A percentile compares a stretch with the other conserved stretches of the same genome.
These are phyloP conservation scores for Acrocephalus kingi DNA, from an alignment of 2,113 vertebrate genomes.

Conservation along the genomic window DNA sequence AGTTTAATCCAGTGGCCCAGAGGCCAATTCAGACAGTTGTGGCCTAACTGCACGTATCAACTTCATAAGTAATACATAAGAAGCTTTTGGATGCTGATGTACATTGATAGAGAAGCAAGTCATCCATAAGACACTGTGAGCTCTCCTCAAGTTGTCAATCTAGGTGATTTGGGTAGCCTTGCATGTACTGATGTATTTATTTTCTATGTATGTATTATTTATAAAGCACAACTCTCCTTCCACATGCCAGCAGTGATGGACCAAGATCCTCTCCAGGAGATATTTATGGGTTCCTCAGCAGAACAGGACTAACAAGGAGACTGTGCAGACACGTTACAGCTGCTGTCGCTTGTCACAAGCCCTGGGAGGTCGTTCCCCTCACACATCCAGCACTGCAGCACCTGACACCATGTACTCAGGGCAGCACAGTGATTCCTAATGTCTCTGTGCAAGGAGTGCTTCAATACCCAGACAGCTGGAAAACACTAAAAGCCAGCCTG, in stretches of 20 bases:
- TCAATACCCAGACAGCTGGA: not conserved
- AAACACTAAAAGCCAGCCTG: not conserved
- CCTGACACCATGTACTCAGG: not conserved
- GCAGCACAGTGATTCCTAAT: slow-evolving; percentile 9
- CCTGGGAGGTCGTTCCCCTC: slow-evolving; percentile 16
- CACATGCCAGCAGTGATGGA: slow-evolving; percentile 48
- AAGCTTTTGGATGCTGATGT: slow-evolving; percentile 45
- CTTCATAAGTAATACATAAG: slow-evolving; percentile 30
- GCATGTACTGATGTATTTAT: slow-evolving; percentile 56
- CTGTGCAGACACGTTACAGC: slow-evolving; percentile 1
- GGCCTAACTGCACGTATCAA: not conserved
- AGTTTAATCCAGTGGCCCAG: slow-evolving; percentile 30
- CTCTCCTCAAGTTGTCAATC: slow-evolving; percentile 36
- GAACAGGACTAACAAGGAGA: slow-evolving; percentile 57
- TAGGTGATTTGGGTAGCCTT: slow-evolving; percentile 59
- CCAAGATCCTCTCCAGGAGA: slow-evolving; percentile 20
- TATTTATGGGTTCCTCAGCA: slow-evolving; percentile 59
- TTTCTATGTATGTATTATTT: slow-evolving; percentile 70
- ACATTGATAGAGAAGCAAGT: slow-evolving; percentile 51
- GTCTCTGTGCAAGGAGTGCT: not conserved
- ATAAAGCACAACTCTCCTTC: slow-evolving; percentile 53
- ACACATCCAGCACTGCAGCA: not conserved
- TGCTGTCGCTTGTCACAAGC: slow-evolving; percentile 49
- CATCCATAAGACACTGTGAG: slow-evolving; percentile 1
- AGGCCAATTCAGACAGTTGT: slow-evolving; percentile 42